phyloP scores from a whole-genome alignment of 2,113 vertebrate species.

The Sceloporus undulatus region DNA sequence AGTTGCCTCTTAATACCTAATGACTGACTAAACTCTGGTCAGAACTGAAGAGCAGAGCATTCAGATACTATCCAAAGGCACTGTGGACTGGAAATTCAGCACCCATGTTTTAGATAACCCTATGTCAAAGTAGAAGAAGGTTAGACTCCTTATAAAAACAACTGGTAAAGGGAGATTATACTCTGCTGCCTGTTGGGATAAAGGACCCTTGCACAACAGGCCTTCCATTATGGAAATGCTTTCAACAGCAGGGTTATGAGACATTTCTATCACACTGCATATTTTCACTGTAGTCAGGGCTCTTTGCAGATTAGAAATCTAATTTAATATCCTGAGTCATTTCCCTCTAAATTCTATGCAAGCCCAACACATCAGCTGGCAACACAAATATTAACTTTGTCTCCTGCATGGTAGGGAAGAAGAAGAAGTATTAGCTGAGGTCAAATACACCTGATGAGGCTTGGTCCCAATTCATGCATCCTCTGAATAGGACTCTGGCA shows the following conservation, averaged over 20 bases:
- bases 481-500: background rate
- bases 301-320: constrained; percentile 59
- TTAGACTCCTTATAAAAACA: background rate
- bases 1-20: background rate
- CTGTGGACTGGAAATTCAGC: background rate
- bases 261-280: constrained; percentile 5
- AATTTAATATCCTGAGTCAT: constrained; percentile 38
- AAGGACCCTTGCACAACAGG: background rate
- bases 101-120: background rate
- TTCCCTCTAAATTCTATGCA: constrained; percentile 55
- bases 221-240: constrained; percentile 5
- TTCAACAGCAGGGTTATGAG: accelerated
- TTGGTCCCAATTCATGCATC: background rate
- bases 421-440: background rate
- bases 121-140: background rate
- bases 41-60: background rate
- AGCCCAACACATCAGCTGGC: background rate
- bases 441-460: background rate
- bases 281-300: constrained; percentile 31
- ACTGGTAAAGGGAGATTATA: background rate
- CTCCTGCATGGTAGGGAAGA: background rate
- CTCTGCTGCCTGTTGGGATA: background rate
- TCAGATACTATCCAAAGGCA: background rate
- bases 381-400: constrained; percentile 28
- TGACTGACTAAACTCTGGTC: background rate